These are phyloP conservation scores for Callithrix jacchus DNA, from an alignment of 2,113 vertebrate species.

Conservation along the genomic window DNA sequence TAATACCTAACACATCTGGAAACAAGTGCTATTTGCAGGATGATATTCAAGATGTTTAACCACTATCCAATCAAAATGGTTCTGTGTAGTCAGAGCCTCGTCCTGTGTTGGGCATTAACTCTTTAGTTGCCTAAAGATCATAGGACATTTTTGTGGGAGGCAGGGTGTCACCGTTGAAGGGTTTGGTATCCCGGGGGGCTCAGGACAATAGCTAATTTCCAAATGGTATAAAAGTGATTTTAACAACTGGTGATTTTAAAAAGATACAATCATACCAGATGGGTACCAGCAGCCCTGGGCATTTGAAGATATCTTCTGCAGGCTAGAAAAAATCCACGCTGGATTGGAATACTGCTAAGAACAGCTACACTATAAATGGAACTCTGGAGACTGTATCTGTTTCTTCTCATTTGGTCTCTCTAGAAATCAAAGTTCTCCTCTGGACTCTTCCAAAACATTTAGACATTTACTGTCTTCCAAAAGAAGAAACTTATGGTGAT, in stretches of 20 bases:
- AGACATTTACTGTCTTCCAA: neutral
- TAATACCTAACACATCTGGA: neutral
- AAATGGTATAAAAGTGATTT: neutral
- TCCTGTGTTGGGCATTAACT: neutral
- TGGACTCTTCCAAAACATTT: neutral
- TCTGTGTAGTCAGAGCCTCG: neutral
- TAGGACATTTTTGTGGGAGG: neutral
- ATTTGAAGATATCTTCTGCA: neutral
- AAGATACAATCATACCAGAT: neutral
- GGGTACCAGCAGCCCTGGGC: neutral
- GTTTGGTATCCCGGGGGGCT: rapidly evolving
- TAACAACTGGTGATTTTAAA: neutral
- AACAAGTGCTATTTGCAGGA: neutral
- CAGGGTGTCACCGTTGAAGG: neutral
- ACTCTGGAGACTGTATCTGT: neutral
- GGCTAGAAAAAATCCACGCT: neutral
- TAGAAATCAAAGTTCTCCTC: slow-evolving; percentile 37
- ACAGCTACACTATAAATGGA: neutral
- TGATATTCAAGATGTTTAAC: neutral
- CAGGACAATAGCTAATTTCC: neutral
- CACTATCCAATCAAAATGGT: neutral
- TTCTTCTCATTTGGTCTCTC: neutral
- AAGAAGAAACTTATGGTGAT: neutral
- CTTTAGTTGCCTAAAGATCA: neutral
- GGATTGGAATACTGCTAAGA: neutral